Base-by-base conservation (phyloP, 1,140 invertebrate species). In the Mactra quadrangularis region DNA sequence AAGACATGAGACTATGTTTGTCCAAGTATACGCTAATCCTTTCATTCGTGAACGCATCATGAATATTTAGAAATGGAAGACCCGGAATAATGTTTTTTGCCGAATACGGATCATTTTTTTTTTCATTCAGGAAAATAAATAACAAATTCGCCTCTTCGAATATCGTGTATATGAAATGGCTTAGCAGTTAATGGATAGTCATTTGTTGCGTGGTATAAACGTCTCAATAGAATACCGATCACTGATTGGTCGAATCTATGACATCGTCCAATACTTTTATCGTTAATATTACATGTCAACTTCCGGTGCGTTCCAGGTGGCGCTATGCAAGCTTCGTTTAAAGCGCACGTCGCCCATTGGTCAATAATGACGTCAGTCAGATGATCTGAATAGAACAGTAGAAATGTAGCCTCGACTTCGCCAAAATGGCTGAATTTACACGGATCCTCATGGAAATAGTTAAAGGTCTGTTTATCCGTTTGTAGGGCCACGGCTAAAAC, bases 351-450 rank as follows among this genome's bases (percentile, higher is more conserved):
- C 13, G 53, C 59, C 79, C 79, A 82, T 38, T 35, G 25, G 11
- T 64, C 45, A 7, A 82, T 57, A 0, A 82, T 13, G 1, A 55
- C 52, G 4, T 53, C 9, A 7, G 57, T 74, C 15, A 82, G 70
- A 35, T 74, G 3, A 53, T 82, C 79, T 41, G 50, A 82, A 47
- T 82, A 55, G 19, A 74, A 82, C 3, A 75, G 25, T 7, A 74
- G 41, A 75, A 82, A 82, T 17, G 66, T 82, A 6, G 79, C 70
- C 52, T 82, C 79, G 0, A 75, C 31, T 53, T 82, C 79, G 13
- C 79, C 79, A 45, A 74, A 82, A 35, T 74, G n/a, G 19, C 79
- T 55, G 35, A 74, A 82, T 66, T 82, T 82, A 38, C 79, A 82
- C 17, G 52, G 17, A 55, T 82, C 79, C 25, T 82, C 79, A 9